Evolutionary conservation across 2,113 vertebrate species (phyloP), one percentile per base, ranked within the genome.

Genomic region (Eulacestoma nigropectus): DNA sequence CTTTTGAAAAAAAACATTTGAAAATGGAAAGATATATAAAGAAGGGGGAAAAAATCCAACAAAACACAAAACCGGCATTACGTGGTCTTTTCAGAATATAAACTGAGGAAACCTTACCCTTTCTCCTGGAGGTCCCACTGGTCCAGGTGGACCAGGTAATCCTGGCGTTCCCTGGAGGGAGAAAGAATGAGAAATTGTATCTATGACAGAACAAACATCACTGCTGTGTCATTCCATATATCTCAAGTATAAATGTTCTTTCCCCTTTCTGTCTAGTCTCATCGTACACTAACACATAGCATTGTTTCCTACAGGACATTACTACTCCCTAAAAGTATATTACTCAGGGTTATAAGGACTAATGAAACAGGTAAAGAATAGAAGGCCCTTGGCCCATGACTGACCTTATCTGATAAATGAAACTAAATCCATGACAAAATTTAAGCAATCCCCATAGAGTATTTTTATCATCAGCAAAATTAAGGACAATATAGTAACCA

Each of bases 111-210:
- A 94, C 94, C 98, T 98, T 97, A 99, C 99, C 98, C 99, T 98
- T 60, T 98, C 98, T 84, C 99, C 99, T 81, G 99, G 98, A 70
- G 98, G 97, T 97, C 99, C 99, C 73, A 98, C 93, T 55, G 99
- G 98, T 52, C 99, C 99, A 33, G 97, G 92, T 23, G 98, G 94
- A 62, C 99, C 99, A 26, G 98, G 82, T 77, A 98, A 93, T 47
- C 99, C 99, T 72, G 98, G 98, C 3, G 98, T 97, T 94, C 99
- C 99, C 99, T 99, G 95, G 11, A 75, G 29, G 52, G 35, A 96
- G 80, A 97, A 91, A 67, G 76, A 92, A 97, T 75, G 10, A 59
- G 7, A 79, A 85, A 47, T 30, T 64, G 33, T 72, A 84, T 64
- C 41, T 20, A 44, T 77, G 47, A 88, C 20, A 70, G 30, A 82